phyloP scores from a whole-genome alignment of 2,797 vertebrate genomes.

The Acanthiza pusilla region DNA sequence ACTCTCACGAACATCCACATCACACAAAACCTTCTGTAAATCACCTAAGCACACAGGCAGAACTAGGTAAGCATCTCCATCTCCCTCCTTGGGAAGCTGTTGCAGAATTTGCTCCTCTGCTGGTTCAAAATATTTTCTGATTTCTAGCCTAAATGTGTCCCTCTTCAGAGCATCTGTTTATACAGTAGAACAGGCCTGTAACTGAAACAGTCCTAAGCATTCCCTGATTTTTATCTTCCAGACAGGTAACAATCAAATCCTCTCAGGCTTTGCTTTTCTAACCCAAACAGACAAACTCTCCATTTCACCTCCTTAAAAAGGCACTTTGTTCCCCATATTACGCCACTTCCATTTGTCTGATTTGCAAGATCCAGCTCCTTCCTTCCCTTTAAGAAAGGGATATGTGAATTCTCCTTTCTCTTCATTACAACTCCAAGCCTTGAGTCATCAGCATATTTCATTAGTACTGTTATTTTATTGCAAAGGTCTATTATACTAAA shows the following conservation, averaged over 20 bases:
- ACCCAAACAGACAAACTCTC: not conserved
- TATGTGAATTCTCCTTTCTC: not conserved
- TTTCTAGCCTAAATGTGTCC: not conserved
- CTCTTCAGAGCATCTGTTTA: not conserved
- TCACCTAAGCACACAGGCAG: not conserved
- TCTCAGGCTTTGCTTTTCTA: not conserved
- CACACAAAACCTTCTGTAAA: not conserved
- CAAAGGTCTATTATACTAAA: not conserved
- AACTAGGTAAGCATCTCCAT: not conserved
- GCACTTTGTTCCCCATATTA: not conserved
- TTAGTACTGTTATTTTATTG: not conserved
- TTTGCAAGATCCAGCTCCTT: not conserved
- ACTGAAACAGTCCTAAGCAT: not conserved
- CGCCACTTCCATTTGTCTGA: not conserved
- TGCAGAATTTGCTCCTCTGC: not conserved
- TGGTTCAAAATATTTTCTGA: not conserved
- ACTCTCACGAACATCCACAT: not conserved
- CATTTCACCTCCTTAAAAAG: not conserved
- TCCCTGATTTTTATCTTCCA: not conserved
- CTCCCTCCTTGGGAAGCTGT: not conserved
- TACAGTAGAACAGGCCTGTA: not conserved
- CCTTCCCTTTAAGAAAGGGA: not conserved
- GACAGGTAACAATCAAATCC: not conserved
- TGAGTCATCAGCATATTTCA: constrained; percentile 7
- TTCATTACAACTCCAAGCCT: not conserved